Base-by-base conservation (phyloP, 2,797 vertebrate genomes). In the Phyllotis vaccarum region DNA sequence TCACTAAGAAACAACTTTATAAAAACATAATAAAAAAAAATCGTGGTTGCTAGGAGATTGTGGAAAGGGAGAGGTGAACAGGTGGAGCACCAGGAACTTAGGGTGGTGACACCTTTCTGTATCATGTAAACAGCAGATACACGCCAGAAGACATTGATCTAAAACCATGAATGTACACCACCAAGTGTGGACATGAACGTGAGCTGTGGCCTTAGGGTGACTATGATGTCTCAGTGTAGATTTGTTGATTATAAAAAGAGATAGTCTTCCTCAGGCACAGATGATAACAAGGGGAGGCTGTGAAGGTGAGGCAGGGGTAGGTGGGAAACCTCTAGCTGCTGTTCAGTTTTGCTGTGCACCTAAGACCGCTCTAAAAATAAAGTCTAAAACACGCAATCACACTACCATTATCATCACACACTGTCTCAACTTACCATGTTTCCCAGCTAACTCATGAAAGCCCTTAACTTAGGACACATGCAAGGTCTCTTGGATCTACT, bases 1-100 rank as follows among this genome's bases (percentile, higher is more conserved):
- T 76, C 58, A 85, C 62, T 37, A 85, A 88, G 78, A 93, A 92
- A 72, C 40, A 75, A 29, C n/a, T 88, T 56, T 90, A 60, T 94
- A 68, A 9, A 85, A 90, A 88, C 64, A 34, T 68, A 37, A 86
- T 66, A 75, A 14, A 76, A 14, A 76, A 81, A 70, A 70, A 74
- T 68, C 22, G 9, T 24, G n/a, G 40, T 64, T 72, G 49, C 43
- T 43, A 54, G 56, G 49, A 49, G 49, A 64, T 66, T 2, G 9
- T 10, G 9, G 34, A 43, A 11, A 21, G 19, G 75, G 22, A 68
- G 16, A 29, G 49, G 46, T 31, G 7, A 54, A 10, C 1, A 70
- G 43, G 66, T 0, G 6, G 46, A 37, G 14, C 17, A n/a, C n/a
- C 2, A 0, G 66, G 60, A 52, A 34, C 21, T 54, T 5, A 12